Evolutionary conservation across 2,797 vertebrate species (phyloP).

Genomic region (Discoglossus pictus): DNA sequence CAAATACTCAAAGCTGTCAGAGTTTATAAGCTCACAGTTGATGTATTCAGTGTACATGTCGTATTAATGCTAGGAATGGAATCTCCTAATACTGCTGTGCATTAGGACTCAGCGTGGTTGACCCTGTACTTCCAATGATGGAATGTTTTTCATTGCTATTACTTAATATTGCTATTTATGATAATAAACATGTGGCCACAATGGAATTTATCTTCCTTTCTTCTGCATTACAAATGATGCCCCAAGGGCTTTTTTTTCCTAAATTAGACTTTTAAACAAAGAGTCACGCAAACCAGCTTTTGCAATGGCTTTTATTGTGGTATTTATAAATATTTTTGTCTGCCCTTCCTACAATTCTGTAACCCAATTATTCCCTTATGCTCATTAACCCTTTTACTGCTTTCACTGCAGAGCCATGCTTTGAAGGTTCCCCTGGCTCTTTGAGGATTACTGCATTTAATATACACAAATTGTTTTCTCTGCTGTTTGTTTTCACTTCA

Average conservation of each 20-base stretch:
- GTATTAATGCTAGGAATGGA: constrained; percentile 1
- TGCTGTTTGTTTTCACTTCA: no score
- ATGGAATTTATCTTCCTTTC: constrained; percentile 64
- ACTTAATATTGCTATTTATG: constrained; percentile 51
- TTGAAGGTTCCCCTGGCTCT: neutral
- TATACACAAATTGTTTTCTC: no score
- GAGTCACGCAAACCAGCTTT: constrained; percentile 51
- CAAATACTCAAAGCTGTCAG: constrained; percentile 13
- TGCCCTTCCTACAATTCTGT: constrained; percentile 44
- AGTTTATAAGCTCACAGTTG: constrained; percentile 30
- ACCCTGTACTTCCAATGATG: constrained; percentile 32
- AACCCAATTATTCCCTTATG: constrained; percentile 51
- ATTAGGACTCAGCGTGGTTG: constrained; percentile 13
- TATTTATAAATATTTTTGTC: constrained; percentile 51
- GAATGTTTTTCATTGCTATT: constrained; percentile 50
- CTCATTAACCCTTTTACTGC: constrained; percentile 34
- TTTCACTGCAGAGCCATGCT: neutral
- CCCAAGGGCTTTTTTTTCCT: constrained; percentile 44
- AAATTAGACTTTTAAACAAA: constrained; percentile 53
- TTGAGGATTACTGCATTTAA: no score
- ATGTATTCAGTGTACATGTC: constrained; percentile 27
- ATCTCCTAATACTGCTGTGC: constrained; percentile 25
- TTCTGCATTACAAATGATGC: constrained; percentile 68
- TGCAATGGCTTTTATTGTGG: constrained; percentile 52
- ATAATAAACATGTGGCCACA: constrained; percentile 48